Base-by-base conservation (phyloP, 92 coral and sea anemone genomes). In the Bergia puertoricense region DNA sequence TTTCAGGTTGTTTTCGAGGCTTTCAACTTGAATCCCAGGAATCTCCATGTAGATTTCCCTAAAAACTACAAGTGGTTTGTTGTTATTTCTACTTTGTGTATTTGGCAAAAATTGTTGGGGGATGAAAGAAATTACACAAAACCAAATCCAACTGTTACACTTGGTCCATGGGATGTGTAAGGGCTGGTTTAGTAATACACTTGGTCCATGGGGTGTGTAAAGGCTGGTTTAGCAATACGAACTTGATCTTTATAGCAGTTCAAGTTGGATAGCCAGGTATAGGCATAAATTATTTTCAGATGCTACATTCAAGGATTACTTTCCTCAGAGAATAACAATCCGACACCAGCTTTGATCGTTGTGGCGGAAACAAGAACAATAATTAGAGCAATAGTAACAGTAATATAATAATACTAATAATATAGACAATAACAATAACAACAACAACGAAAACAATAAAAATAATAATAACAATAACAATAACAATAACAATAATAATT, bases 1-100 rank as follows among this genome's bases (percentile, higher is more conserved):
- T 11, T 45, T 81, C 41, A 71, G 14, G 76, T 75, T 78, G 76
- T 88, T 44, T 44, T 66, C 85, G 7, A 93, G 85, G 56, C 74
- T 80, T 20, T 72, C 65, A 3, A 93, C 92, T 8, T 39, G 36
- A 15, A 22, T 15, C 5, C 95, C 95, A 13, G 82, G 76, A 37
- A 91, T 85, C n/a, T 80, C 85, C 30, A 11, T 76, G 90, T 91
- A 93, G 38, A 91, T 82, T 72, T 93, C 95, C 7, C 90, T 91
- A 45, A 56, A 81, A 65, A 93, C 95, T 93, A 37, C 18, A 66
- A 59, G 30, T 50, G 10, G 23, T 30, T 38, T 37, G 85, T 56
- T 6, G 16, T 11, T n/a, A 78, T n/a, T 48, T 78, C 62, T 62
- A 54, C 1, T 54, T 54, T 11, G 59, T 62, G 69, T 4, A 5